Evolutionary conservation across 2,113 vertebrate genomes (phyloP).

Genomic region (Laticauda colubrina): DNA sequence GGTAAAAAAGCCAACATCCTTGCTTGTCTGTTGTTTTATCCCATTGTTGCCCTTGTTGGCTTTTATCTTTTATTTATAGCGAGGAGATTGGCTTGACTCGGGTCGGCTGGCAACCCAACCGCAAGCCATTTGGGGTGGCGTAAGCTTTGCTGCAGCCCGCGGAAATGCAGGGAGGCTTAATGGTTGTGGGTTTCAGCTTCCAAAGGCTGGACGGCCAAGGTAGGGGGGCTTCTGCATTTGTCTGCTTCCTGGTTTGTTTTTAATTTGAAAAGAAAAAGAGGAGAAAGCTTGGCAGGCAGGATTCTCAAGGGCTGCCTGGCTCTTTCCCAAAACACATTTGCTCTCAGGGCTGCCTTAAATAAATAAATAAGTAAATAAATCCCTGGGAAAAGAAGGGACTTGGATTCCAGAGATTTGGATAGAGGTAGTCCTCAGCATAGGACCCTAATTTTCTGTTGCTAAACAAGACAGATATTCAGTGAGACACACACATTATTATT

Average conservation of each 20-base stretch:
- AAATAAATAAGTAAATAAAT: neutral
- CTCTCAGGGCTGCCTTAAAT: neutral
- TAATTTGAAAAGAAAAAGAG: no score
- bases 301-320: neutral
- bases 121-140: no score
- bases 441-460: no score
- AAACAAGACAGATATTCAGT: no score
- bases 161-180: no score
- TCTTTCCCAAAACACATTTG: neutral
- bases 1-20: neutral
- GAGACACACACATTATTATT: no score
- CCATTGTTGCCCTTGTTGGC: neutral
- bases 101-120: neutral
- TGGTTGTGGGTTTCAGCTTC: neutral
- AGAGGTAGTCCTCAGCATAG: no score
- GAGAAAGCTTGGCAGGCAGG: neutral
- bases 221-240: neutral
- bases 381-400: neutral
- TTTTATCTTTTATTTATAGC: conserved; percentile 15
- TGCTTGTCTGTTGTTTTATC: neutral
- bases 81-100: neutral
- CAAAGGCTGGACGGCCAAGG: neutral
- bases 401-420: no score
- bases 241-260: neutral
- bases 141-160: no score